phyloP scores from a whole-genome alignment of 1,140 invertebrate genomes.

The Lethrus apterus region DNA sequence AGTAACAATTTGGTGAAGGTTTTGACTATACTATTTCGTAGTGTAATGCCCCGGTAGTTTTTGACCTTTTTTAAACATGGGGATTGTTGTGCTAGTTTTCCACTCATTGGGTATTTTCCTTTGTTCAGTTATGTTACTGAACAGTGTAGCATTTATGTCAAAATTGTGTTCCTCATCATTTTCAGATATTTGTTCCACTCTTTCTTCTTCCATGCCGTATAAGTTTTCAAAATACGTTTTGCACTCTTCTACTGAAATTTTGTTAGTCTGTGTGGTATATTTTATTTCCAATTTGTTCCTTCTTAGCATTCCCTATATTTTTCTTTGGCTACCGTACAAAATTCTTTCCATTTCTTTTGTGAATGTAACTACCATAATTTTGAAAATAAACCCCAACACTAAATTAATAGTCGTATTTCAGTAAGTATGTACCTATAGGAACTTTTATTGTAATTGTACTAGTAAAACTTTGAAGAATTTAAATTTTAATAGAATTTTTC shows the following conservation, averaged over 20 bases:
- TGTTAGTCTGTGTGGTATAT: constrained; percentile 2
- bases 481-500: too few species aligned
- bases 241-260: constrained; percentile 3
- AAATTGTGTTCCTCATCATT: not conserved
- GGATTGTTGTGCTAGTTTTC: constrained; percentile 1
- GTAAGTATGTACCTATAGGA: too few species aligned
- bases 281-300: constrained; percentile 2
- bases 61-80: not conserved
- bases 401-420: too few species aligned
- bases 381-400: too few species aligned
- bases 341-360: not conserved
- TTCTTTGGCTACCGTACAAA: too few species aligned
- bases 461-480: too few species aligned
- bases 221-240: constrained; percentile 3
- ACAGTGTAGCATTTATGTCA: not conserved
- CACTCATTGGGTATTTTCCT: not conserved
- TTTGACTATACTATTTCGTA: not conserved
- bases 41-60: constrained; percentile 1
- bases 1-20: not conserved
- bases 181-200: not conserved
- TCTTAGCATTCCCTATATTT: constrained; percentile 8
- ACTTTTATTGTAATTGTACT: too few species aligned
- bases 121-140: not conserved
- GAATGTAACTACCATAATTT: too few species aligned
- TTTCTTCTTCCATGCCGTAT: not conserved